Percentiles rank a stretch among this genome's conserved stretches.
These are phyloP conservation scores for Aphis gossypii DNA, from an alignment of 1,140 invertebrate species.

Conservation along the genomic window DNA sequence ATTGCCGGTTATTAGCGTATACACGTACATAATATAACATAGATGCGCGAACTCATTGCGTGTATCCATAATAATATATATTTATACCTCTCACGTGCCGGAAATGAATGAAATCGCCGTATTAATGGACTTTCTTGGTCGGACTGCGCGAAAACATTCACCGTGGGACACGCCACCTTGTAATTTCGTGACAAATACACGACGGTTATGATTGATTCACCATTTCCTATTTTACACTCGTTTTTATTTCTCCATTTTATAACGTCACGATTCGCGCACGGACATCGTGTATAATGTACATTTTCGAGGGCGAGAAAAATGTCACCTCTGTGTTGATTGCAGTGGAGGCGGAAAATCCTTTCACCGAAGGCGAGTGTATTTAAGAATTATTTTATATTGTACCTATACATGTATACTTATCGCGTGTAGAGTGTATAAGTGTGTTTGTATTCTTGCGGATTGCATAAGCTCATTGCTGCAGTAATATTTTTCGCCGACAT, in stretches of 20 bases:
- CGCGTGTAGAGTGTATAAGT: background rate
- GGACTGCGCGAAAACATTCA: background rate
- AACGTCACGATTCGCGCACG: background rate
- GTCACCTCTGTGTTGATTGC: background rate
- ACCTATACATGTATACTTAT: background rate
- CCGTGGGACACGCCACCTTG: constrained; percentile 9
- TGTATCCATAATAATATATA: background rate
- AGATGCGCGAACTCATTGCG: background rate
- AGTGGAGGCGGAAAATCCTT: background rate
- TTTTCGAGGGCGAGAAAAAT: background rate
- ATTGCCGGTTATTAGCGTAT: background rate
- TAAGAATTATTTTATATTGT: background rate
- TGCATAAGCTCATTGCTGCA: background rate
- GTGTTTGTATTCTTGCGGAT: background rate
- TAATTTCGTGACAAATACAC: background rate
- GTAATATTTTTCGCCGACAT: background rate
- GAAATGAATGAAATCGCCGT: background rate
- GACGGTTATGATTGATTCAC: constrained; percentile 13
- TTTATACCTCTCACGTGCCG: background rate
- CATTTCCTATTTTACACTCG: background rate
- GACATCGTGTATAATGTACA: background rate
- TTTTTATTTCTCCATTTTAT: background rate
- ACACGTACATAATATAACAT: background rate
- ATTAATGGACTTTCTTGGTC: constrained; percentile 43
- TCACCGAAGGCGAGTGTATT: background rate